Evolutionary conservation across 2,888 invertebrate genomes (phyloP), one percentile per base, ranked within the genome.

Genomic region (Amorpha juglandis): DNA sequence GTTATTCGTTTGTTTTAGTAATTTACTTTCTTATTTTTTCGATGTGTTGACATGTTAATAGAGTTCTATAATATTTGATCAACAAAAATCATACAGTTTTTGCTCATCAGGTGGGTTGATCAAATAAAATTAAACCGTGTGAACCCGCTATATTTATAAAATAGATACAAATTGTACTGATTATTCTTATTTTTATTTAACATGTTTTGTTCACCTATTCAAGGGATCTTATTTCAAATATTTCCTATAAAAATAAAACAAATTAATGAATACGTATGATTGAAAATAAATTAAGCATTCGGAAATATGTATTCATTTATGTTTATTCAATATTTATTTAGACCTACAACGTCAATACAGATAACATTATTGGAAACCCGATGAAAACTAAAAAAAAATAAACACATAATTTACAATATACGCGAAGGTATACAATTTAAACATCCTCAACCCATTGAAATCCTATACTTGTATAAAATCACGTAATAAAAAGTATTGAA

Each of bases 391-490:
- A 55, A 16, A 38, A 38, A 19, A 16, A 3, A 7, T 14, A 45
- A 45, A 45, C 45, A 45, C 16, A 35, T 35, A 38, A 55, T 38
- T 55, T 42, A 42, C 16, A 35, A 38, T 19, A 58, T 19, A 58
- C 42, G 19, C 38, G 19, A 38, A 35, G 55, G 38, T 19, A 12
- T 58, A 58, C 58, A 42, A 58, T 58, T 58, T 58, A 58, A 58
- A 42, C 38, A 38, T 19, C 58, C 70, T 69, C 58, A 55, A 64
- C 42, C 70, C 71, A 72, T 78, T 73, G 78, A 80, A 82, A 77
- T 75, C 71, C 73, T 77, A 82, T 78, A 76, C 77, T 80, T 81
- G 81, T 83, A 84, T 84, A 83, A 84, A 84, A 80, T 73, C 73
- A 65, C 63, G 74, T 70, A 75, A 77, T 79, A 83, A 82, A 81